These are phyloP conservation scores for Metopolophium dirhodum DNA, from an alignment of 1,140 invertebrate species.

Conservation along the genomic window DNA sequence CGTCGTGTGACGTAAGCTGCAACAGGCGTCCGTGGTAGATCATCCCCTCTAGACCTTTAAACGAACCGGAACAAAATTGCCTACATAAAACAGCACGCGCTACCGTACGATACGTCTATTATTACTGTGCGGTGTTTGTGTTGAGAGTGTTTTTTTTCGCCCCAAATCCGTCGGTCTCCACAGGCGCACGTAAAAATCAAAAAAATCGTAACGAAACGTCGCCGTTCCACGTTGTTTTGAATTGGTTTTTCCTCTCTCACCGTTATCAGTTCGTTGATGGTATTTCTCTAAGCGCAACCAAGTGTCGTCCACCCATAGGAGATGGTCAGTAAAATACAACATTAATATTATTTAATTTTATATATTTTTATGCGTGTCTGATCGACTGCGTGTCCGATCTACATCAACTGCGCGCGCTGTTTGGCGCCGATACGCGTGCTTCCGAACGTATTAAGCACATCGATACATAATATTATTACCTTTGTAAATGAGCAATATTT, in stretches of 20 bases:
- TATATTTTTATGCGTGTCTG: neutral
- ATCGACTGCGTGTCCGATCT: neutral
- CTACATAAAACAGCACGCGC: constrained; percentile 46
- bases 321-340: constrained; percentile 36
- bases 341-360: neutral
- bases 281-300: constrained; percentile 32
- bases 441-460: neutral
- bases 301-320: constrained; percentile 41
- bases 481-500: neutral
- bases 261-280: constrained; percentile 27
- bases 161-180: neutral
- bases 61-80: constrained; percentile 50
- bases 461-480: neutral
- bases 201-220: neutral
- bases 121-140: constrained; percentile 1
- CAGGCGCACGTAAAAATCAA: neutral
- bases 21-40: neutral
- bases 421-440: neutral
- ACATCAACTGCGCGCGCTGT: neutral
- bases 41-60: constrained; percentile 52
- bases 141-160: neutral
- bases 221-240: neutral
- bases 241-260: neutral
- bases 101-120: constrained; percentile 21
- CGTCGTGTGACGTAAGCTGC: constrained; percentile 27